Evolutionary conservation across 2,888 invertebrate genomes (phyloP), one percentile per base, ranked within the genome.

Genomic region (Drosophila gaucha): DNA sequence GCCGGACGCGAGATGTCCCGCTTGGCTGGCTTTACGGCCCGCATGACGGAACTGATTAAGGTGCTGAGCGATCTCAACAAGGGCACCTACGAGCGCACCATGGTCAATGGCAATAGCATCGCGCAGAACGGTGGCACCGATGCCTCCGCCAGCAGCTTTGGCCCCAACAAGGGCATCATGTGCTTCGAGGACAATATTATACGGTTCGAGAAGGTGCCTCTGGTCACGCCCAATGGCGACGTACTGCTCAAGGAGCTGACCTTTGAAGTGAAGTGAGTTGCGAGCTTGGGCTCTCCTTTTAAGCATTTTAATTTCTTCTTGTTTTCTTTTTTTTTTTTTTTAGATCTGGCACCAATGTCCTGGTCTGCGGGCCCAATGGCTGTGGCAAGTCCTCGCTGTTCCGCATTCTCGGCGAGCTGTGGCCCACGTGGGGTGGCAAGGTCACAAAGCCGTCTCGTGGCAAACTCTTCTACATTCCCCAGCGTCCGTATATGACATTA

Each of bases 331-430:
- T 4, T 8, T 8, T 0, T 64, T 0, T 9, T 43, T 70, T 1
- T 70, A 94, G 95, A 78, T 98, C 98, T 0, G 99, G 99, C 36
- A 96, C 97, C 93, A 99, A 99, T 93, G 98, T 99, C 0, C 92
- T 99, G n/a, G 98, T 99, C 0, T 99, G 98, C 91, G 99, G 99
- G 0, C 99, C 99, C 2, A 99, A 99, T 91, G 99, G 99, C 1
- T 98, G 99, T 91, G 99, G 99, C 46, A 99, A 99, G 92, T 98
- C 98, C 54, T 99, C 98, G 0, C 93, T 99, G 86, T 99, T 99
- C 94, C 94, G 99, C 59, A 96, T 98, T 88, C 94, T 99, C 12
- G 99, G 99, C 41, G 99, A 98, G 93, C 92, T 99, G 59, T 99
- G 99, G 99, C 99, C 99, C 0, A 93, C 98, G 59, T 99, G 98